These are phyloP conservation scores for Fistularia tabacaria DNA, from an alignment of 2,797 vertebrate species.

Conservation along the genomic window DNA sequence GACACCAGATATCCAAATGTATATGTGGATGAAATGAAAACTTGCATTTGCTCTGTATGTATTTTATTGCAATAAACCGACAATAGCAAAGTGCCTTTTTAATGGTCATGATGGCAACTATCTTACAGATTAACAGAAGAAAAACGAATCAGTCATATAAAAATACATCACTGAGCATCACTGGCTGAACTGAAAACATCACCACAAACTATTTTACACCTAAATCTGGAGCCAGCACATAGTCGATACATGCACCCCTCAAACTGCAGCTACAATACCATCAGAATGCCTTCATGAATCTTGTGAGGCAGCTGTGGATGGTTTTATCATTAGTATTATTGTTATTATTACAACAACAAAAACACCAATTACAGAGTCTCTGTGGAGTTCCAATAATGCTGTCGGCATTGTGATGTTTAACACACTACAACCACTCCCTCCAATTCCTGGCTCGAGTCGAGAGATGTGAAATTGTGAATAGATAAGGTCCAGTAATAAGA, in stretches of 20 bases:
- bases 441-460: slow-evolving; percentile 49
- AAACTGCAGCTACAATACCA: slow-evolving; percentile 66
- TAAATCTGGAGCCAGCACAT: slow-evolving; percentile 69
- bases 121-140: slow-evolving; percentile 58
- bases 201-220: slow-evolving; percentile 73
- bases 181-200: slow-evolving; percentile 73
- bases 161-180: slow-evolving; percentile 73
- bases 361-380: slow-evolving; percentile 54
- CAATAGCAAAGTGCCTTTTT: slow-evolving; percentile 73
- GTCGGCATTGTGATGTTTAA: slow-evolving; percentile 30
- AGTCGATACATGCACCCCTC: slow-evolving; percentile 71
- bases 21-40: slow-evolving; percentile 28
- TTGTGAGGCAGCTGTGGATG: slow-evolving; percentile 46
- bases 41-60: slow-evolving; percentile 54
- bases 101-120: slow-evolving; percentile 71
- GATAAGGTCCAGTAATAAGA: slow-evolving; percentile 19
- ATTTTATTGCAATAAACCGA: slow-evolving; percentile 74
- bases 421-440: slow-evolving; percentile 40
- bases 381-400: slow-evolving; percentile 49
- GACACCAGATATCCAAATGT: slow-evolving; percentile 28
- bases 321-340: slow-evolving; percentile 39
- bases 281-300: slow-evolving; percentile 58
- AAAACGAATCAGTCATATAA: slow-evolving; percentile 57
- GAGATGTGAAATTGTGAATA: slow-evolving; percentile 29
- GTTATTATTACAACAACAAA: slow-evolving; percentile 51